Evolutionary conservation across 2,888 invertebrate genomes (phyloP).

Genomic region (Eulithis testata): DNA sequence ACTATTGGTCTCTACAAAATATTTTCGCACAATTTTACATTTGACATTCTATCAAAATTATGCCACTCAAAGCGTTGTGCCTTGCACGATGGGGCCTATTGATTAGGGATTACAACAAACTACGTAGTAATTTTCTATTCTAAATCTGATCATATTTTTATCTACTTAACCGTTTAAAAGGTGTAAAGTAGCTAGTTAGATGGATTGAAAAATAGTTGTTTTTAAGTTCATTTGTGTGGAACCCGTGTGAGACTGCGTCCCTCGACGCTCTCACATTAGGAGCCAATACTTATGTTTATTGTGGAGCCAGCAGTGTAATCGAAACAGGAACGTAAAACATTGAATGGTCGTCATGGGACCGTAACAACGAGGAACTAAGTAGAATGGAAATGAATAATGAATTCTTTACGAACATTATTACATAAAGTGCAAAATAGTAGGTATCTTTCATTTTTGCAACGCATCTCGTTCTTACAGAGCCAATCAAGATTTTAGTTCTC

Average conservation of each 20-base stretch:
- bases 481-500: no score
- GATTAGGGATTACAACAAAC: no score
- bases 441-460: no score
- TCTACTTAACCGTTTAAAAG: no score
- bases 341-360: conserved; percentile 65
- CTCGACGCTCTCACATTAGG: conserved; percentile 66
- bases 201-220: conserved; percentile 11
- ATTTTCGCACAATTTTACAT: no score
- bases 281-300: conserved; percentile 73
- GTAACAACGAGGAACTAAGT: conserved; percentile 36
- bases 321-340: conserved; percentile 64
- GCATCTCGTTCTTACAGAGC: no score
- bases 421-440: no score
- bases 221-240: conserved; percentile 8
- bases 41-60: no score
- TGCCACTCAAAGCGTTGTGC: not conserved
- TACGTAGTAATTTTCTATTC: not conserved
- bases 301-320: conserved; percentile 67
- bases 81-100: conserved; percentile 1
- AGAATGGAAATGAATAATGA: conserved; percentile 9
- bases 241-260: conserved; percentile 45
- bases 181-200: not conserved
- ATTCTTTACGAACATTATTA: not conserved
- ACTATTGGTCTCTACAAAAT: no score
- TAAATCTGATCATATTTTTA: not conserved